A percentile compares a stretch with the other conserved stretches of the same genome.
Conservation (phyloP, 2,113 vertebrate genomes). For the Potamarius usumacintae region DNA sequence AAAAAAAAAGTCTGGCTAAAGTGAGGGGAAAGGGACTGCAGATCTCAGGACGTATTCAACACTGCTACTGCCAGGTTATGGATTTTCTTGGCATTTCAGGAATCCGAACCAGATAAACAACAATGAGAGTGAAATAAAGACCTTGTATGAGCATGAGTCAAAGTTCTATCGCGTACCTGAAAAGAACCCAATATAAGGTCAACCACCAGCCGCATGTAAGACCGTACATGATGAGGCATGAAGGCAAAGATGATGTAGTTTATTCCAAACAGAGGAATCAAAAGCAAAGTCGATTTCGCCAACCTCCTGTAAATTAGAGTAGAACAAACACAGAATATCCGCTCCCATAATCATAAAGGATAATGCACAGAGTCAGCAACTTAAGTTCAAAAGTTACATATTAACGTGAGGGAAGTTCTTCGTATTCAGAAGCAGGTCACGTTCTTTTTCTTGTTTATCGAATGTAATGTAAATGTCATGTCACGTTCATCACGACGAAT, state of each 20-base stretch:
- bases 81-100: slow-evolving; percentile 38
- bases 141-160: neutral
- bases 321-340: neutral
- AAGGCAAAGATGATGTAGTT: slow-evolving; percentile 94
- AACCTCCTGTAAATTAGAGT: slow-evolving; percentile 79
- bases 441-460: neutral
- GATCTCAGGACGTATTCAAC: slow-evolving; percentile 29
- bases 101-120: slow-evolving; percentile 31
- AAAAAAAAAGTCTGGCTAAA: slow-evolving; percentile 27
- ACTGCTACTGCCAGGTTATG: slow-evolving; percentile 17
- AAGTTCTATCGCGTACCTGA: slow-evolving; percentile 77
- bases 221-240: slow-evolving; percentile 82
- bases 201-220: slow-evolving; percentile 81
- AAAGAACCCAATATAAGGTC: slow-evolving; percentile 92
- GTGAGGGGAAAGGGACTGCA: neutral
- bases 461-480: neutral
- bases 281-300: slow-evolving; percentile 90
- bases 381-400: neutral
- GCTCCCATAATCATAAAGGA: neutral
- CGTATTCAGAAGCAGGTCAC: neutral
- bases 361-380: neutral
- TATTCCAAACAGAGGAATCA: slow-evolving; percentile 94
- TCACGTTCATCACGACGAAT: neutral
- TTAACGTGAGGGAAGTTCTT: neutral
- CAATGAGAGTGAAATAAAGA: neutral